Evolutionary conservation across 2,113 vertebrate species (phyloP).

Genomic region (Scalopus aquaticus): DNA sequence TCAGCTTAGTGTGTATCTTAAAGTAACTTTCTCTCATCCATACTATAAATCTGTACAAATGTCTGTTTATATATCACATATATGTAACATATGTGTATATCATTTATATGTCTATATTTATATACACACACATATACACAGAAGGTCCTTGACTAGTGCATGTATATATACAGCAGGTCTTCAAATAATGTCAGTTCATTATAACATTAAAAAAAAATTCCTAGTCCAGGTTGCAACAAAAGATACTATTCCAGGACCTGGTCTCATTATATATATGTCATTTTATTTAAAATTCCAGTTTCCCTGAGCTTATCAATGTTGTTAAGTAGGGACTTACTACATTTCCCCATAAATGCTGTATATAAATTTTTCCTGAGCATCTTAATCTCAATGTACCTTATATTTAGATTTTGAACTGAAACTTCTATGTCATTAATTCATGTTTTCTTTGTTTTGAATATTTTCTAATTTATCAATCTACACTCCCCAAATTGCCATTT

Average conservation of each 20-base stretch:
- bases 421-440: not conserved
- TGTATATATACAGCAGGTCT: too few species aligned
- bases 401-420: not conserved
- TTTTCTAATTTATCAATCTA: not conserved
- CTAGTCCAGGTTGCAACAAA: too few species aligned
- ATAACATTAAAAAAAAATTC: too few species aligned
- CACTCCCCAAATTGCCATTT: not conserved
- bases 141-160: too few species aligned
- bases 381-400: not conserved
- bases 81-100: too few species aligned
- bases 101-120: too few species aligned
- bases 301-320: too few species aligned
- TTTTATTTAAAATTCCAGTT: too few species aligned
- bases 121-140: too few species aligned
- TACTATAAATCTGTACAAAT: not conserved
- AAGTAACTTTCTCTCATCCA: not conserved
- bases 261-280: too few species aligned
- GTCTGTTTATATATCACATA: not conserved
- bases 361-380: not conserved
- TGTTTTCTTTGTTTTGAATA: conserved; percentile 40
- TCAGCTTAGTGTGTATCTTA: not conserved
- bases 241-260: too few species aligned
- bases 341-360: not conserved
- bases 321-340: not conserved
- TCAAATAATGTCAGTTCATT: too few species aligned